phyloP scores from a whole-genome alignment of 2,888 invertebrate genomes.

The Trichacis sp. region DNA sequence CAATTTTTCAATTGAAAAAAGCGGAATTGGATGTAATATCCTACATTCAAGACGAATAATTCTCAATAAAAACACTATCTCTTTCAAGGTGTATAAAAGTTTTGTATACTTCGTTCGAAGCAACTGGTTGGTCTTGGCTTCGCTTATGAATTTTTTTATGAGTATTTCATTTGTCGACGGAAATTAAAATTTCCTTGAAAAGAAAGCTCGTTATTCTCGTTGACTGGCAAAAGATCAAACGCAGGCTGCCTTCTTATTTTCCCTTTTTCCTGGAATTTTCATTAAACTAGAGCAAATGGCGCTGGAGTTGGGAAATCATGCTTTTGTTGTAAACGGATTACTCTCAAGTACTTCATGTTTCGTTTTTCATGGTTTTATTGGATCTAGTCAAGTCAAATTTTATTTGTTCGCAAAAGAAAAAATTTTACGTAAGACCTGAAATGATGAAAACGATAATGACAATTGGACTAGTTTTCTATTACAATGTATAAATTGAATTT shows the following conservation, averaged over 20 bases:
- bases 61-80: no score
- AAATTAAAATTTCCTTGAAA: conserved; percentile 19
- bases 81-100: not conserved
- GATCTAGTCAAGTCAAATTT: no score
- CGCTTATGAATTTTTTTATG: not conserved
- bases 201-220: conserved; percentile 16
- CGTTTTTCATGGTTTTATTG: no score
- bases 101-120: not conserved
- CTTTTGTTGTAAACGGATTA: no score
- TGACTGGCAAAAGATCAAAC: conserved; percentile 27
- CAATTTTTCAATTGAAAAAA: not conserved
- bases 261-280: conserved; percentile 19
- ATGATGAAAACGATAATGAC: no score
- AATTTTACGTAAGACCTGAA: no score
- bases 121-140: not conserved
- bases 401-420: no score
- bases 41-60: not conserved
- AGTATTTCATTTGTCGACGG: conserved; percentile 9
- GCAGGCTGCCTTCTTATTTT: not conserved
- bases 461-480: no score
- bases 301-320: conserved; percentile 27
- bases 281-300: conserved; percentile 22
- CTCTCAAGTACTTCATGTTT: not conserved
- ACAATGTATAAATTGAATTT: no score
- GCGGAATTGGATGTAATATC: no score